Evolutionary conservation across 2,888 invertebrate genomes (phyloP).

Genomic region (Mythimna loreyi): DNA sequence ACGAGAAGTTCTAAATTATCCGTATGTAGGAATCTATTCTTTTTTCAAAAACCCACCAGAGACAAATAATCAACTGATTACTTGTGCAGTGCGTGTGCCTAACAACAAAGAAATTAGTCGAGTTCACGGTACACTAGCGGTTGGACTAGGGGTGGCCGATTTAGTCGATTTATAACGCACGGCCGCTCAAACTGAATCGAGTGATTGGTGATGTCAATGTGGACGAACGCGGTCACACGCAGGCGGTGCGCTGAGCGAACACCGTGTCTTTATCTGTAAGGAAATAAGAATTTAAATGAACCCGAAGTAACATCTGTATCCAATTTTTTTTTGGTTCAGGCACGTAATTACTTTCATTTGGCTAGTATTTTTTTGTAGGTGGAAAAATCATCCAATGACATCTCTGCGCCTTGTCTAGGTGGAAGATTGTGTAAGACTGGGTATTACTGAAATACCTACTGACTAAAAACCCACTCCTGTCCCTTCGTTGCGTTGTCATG

Average conservation of each 20-base stretch:
- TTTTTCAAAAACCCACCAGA: conserved; percentile 37
- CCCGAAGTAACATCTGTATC: conserved; percentile 1
- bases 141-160: conserved; percentile 61
- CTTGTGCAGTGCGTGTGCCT: conserved; percentile 60
- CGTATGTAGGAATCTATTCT: not conserved
- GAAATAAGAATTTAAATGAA: conserved; percentile 30
- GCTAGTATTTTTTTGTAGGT: too few species aligned
- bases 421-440: too few species aligned
- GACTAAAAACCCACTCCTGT: too few species aligned
- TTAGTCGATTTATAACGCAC: conserved; percentile 75
- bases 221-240: conserved; percentile 64
- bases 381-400: too few species aligned
- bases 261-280: conserved; percentile 34
- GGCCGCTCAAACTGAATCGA: conserved; percentile 86
- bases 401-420: too few species aligned
- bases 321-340: too few species aligned
- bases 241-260: conserved; percentile 48
- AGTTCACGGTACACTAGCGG: conserved; percentile 64
- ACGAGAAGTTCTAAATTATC: too few species aligned
- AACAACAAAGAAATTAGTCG: conserved; percentile 68
- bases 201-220: conserved; percentile 76
- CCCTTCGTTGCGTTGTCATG: too few species aligned
- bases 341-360: not conserved
- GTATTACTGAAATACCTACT: too few species aligned
- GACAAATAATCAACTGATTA: conserved; percentile 56